phyloP scores from a whole-genome alignment of 2,113 vertebrate genomes.

The Festucalex cinctus region DNA sequence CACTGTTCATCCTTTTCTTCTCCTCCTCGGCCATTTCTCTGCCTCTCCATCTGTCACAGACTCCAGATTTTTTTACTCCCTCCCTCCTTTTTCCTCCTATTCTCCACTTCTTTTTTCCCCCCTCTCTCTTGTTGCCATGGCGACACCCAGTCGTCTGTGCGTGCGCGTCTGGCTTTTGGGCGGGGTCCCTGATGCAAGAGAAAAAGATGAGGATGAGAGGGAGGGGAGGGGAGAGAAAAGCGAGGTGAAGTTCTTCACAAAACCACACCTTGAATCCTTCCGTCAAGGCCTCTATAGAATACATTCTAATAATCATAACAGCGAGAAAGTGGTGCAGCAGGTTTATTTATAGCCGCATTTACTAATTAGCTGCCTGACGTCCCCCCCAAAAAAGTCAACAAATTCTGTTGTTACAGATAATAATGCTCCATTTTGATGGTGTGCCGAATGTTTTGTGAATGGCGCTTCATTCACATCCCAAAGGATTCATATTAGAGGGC shows the following conservation, averaged over 20 bases:
- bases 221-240: slow-evolving; percentile 2
- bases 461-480: not conserved
- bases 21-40: slow-evolving; percentile 49
- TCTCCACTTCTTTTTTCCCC: slow-evolving; percentile 47
- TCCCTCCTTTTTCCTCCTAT: slow-evolving; percentile 33
- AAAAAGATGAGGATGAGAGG: slow-evolving; percentile 35
- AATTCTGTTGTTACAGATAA: slow-evolving; percentile 6
- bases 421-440: slow-evolving; percentile 12
- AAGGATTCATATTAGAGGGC: slow-evolving; percentile 26
- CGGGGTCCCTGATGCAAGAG: slow-evolving; percentile 57
- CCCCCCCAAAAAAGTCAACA: slow-evolving; percentile 7
- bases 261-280: slow-evolving; percentile 39
- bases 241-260: slow-evolving; percentile 18
- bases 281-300: slow-evolving; percentile 11
- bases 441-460: not conserved
- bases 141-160: slow-evolving; percentile 58
- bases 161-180: slow-evolving; percentile 58
- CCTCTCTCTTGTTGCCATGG: slow-evolving; percentile 68
- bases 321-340: not conserved
- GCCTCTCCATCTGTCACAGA: slow-evolving; percentile 53
- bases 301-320: slow-evolving; percentile 31
- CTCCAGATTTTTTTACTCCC: slow-evolving; percentile 30
- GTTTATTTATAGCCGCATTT: not conserved
- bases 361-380: not conserved
- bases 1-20: slow-evolving; percentile 49